Percentiles rank a stretch among this genome's conserved stretches.
Evolutionary conservation across 2,113 vertebrate genomes (phyloP).

Genomic region (Patagioenas fasciata): DNA sequence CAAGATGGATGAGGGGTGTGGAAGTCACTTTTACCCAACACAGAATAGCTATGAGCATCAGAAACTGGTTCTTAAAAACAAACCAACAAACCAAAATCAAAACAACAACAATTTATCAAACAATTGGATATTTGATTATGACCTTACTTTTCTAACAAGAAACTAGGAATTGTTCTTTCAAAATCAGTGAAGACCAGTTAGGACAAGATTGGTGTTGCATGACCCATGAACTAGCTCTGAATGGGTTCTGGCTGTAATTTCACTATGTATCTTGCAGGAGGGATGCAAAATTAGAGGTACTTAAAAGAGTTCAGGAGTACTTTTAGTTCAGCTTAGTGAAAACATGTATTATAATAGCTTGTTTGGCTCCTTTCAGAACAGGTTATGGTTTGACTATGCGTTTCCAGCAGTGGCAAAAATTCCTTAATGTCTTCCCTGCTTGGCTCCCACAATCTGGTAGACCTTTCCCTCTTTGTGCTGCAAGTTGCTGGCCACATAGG

Average conservation of each 20-base stretch:
- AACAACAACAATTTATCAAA: background rate
- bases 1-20: background rate
- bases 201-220: background rate
- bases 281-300: background rate
- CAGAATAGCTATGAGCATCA: background rate
- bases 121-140: background rate
- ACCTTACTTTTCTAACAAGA: background rate
- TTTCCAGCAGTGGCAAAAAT: background rate
- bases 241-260: background rate
- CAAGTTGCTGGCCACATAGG: background rate
- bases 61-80: background rate
- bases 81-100: too few relatives aligned
- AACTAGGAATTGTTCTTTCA: background rate
- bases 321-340: background rate
- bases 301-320: background rate
- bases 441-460: background rate
- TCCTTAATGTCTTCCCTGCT: background rate
- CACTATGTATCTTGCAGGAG: background rate
- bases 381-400: background rate
- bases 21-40: background rate
- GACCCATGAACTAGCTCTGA: background rate
- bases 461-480: background rate
- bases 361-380: background rate
- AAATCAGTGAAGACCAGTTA: background rate
- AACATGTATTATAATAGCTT: background rate